phyloP scores from a whole-genome alignment of 23 tunicate species.

The Ascidia mentula region DNA sequence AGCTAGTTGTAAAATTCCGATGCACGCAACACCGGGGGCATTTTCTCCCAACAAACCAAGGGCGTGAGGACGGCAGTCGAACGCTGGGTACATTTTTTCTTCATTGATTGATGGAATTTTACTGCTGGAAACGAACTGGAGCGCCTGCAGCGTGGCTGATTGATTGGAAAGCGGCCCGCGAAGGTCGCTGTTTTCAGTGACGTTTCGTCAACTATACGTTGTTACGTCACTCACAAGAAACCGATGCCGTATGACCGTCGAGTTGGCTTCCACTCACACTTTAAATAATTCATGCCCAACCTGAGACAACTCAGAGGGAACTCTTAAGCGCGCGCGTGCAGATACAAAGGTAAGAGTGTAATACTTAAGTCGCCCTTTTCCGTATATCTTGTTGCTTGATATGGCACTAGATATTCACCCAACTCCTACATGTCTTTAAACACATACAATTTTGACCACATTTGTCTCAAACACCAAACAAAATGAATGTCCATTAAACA shows the following conservation, averaged over 20 bases:
- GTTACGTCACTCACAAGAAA: slow-evolving; percentile 6
- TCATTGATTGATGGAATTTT: slow-evolving; percentile 2
- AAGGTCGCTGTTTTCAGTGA: neutral
- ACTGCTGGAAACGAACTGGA: neutral
- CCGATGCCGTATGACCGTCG: neutral
- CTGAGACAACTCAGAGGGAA: no score
- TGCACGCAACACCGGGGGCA: neutral
- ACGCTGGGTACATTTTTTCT: neutral
- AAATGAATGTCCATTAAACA: no score
- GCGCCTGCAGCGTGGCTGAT: neutral
- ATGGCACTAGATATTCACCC: no score
- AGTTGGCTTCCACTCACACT: neutral
- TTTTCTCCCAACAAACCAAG: neutral
- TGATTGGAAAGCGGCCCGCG: neutral
- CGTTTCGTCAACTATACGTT: neutral
- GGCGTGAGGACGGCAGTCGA: neutral
- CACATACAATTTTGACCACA: neutral
- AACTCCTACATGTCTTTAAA: no score
- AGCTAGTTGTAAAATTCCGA: neutral
- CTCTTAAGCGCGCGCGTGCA: no score
- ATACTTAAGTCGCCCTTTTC: no score
- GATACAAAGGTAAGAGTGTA: no score
- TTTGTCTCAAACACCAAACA: neutral
- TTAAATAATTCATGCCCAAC: neutral
- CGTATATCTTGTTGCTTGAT: no score